Conservation (phyloP, 1,140 invertebrate species). For the Temnothorax nylanderi region DNA sequence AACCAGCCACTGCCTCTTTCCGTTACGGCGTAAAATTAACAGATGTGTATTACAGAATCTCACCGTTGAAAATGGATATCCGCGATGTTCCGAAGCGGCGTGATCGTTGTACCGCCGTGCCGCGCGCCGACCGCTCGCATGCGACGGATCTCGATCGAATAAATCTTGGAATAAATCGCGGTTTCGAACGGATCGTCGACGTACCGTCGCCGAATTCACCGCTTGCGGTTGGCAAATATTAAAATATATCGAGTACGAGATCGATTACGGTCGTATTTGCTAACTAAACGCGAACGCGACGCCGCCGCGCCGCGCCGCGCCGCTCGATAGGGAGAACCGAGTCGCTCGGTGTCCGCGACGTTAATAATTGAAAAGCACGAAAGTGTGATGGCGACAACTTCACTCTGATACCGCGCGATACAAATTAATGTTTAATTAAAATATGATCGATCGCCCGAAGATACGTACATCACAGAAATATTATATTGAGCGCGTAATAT, state of each 20-base stretch:
- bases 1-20: not conserved
- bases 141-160: not conserved
- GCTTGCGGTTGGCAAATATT: not conserved
- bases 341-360: not conserved
- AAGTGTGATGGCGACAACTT: not conserved
- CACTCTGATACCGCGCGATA: not conserved
- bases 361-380: slow-evolving; percentile 6
- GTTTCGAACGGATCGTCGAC: not conserved
- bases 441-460: not conserved
- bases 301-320: too few species aligned
- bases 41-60: too few species aligned
- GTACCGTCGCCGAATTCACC: not conserved
- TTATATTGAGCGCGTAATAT: not conserved
- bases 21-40: not conserved
- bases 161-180: not conserved
- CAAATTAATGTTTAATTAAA: not conserved
- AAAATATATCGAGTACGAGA: not conserved
- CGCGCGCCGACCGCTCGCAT: not conserved
- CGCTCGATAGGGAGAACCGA: not conserved
- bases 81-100: not conserved
- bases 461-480: not conserved
- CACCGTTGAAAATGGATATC: too few species aligned
- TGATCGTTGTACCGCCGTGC: not conserved
- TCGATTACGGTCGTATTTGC: not conserved
- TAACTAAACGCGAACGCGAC: not conserved